Evolutionary conservation across 2,888 invertebrate genomes (phyloP).

Genomic region (Patella caerulea): DNA sequence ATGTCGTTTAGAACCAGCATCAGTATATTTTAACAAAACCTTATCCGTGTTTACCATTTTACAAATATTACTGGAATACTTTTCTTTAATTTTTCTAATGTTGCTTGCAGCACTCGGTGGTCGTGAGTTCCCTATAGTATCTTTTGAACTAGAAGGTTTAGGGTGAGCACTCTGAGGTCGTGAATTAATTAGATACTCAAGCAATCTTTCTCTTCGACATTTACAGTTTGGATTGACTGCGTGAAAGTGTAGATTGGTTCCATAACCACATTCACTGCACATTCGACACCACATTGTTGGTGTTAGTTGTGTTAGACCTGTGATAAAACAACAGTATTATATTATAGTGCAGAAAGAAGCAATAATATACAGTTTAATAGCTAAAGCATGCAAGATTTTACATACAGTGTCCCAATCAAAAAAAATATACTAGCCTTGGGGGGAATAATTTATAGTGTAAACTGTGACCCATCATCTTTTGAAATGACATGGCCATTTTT

Average conservation of each 20-base stretch:
- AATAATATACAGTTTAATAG: not conserved
- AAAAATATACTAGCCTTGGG: not conserved
- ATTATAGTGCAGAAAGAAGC: slow-evolving; percentile 5
- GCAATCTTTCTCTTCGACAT: slow-evolving; percentile 58
- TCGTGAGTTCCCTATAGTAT: slow-evolving; percentile 38
- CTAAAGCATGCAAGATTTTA: no score
- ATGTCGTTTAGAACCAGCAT: slow-evolving; percentile 50
- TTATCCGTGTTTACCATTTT: slow-evolving; percentile 36
- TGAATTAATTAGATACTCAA: slow-evolving; percentile 19
- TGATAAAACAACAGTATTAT: slow-evolving; percentile 21
- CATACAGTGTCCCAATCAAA: not conserved
- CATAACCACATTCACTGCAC: slow-evolving; percentile 60
- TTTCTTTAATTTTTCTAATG: slow-evolving; percentile 23
- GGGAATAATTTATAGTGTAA: no score
- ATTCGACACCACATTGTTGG: slow-evolving; percentile 54
- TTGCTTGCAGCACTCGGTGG: slow-evolving; percentile 44
- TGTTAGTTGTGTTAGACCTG: slow-evolving; percentile 52
- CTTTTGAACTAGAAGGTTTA: slow-evolving; percentile 34
- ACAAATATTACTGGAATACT: slow-evolving; percentile 20
- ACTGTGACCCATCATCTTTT: no score
- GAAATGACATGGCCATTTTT: no score
- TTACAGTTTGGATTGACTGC: slow-evolving; percentile 58
- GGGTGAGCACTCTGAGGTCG: slow-evolving; percentile 13
- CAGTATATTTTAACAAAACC: slow-evolving; percentile 49
- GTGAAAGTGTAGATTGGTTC: slow-evolving; percentile 60